A percentile compares a stretch with the other conserved stretches of the same genome.
These are phyloP conservation scores for Yoshiicerus persimilis DNA, from an alignment of 1,140 invertebrate species.

Conservation along the genomic window DNA sequence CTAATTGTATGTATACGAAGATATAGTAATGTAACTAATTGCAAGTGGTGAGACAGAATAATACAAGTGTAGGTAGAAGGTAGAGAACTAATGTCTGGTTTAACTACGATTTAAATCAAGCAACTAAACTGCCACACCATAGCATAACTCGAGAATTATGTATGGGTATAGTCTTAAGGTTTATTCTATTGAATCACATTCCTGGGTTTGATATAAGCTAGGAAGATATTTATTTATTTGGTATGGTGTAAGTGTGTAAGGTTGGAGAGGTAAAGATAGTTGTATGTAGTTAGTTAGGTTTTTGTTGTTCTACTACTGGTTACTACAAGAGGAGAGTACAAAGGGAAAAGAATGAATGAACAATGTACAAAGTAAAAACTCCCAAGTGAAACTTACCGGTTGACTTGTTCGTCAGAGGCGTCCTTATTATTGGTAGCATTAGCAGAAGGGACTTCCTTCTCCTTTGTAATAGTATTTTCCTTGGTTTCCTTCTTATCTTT, in stretches of 20 bases:
- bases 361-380: not conserved
- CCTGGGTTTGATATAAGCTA: not conserved
- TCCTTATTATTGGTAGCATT: not conserved
- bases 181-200: not conserved
- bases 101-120: not conserved
- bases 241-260: too few relatives aligned
- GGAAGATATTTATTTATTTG: too few relatives aligned
- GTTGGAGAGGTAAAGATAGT: not conserved
- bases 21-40: not conserved
- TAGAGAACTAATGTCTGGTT: not conserved
- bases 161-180: not conserved
- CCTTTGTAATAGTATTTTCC: not conserved
- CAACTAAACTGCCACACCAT: too few relatives aligned
- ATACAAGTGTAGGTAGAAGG: too few relatives aligned
- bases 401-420: not conserved
- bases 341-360: not conserved
- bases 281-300: not conserved
- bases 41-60: too few relatives aligned
- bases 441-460: constrained; percentile 27
- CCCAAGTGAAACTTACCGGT: constrained; percentile 21
- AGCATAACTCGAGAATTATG: too few relatives aligned
- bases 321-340: not conserved
- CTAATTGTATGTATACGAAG: not conserved
- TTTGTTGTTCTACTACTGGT: not conserved
- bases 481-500: constrained; percentile 21